These are phyloP conservation scores for Halichoerus grypus DNA, from an alignment of 2,113 vertebrate genomes.

Conservation along the genomic window DNA sequence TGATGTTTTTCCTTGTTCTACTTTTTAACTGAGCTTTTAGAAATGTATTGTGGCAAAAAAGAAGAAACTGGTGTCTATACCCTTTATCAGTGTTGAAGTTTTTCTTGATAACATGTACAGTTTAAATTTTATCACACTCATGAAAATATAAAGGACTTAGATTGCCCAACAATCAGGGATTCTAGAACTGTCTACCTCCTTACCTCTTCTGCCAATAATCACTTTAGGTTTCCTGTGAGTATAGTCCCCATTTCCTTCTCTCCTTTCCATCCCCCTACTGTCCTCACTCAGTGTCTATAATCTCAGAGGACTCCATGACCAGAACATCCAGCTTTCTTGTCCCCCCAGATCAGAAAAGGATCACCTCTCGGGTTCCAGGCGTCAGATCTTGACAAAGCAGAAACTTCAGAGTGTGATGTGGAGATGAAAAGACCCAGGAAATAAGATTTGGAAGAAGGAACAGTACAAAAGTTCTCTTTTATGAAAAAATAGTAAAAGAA, in stretches of 20 bases:
- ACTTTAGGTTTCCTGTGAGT: not conserved
- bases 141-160: slow-evolving; percentile 29
- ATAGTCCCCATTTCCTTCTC: not conserved
- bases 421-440: slow-evolving; percentile 38
- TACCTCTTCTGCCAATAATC: not conserved
- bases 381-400: slow-evolving; percentile 57
- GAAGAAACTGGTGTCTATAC: not conserved
- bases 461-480: slow-evolving; percentile 38
- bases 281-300: not conserved
- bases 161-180: not conserved
- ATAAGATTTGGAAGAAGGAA: slow-evolving; percentile 33
- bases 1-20: not conserved
- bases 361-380: slow-evolving; percentile 24
- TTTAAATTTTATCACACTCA: slow-evolving; percentile 37
- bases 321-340: not conserved
- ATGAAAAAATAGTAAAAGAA: slow-evolving; percentile 9
- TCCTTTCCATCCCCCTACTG: not conserved
- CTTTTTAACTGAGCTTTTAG: slow-evolving; percentile 46
- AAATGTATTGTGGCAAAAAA: not conserved
- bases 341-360: not conserved
- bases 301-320: not conserved
- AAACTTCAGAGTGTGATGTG: slow-evolving; percentile 15
- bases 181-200: not conserved
- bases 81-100: not conserved
- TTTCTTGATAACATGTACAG: not conserved